Evolutionary conservation across 2,888 invertebrate species (phyloP).

Genomic region (Melipona beecheii): DNA sequence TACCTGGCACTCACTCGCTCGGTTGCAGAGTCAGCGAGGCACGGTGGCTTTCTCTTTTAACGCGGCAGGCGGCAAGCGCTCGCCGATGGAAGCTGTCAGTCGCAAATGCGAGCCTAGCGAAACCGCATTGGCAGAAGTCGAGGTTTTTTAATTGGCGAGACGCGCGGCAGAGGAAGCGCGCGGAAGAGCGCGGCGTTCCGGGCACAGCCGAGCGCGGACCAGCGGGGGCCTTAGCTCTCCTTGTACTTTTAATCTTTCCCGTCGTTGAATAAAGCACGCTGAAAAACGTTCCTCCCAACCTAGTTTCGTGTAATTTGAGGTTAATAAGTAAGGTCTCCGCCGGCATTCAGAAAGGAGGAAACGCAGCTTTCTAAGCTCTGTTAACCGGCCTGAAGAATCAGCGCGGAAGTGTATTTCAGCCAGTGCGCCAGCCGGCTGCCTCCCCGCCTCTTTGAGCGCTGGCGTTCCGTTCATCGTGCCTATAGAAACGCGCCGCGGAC

Average conservation of each 20-base stretch:
- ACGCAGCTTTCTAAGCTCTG: conserved; percentile 52
- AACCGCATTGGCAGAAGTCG: conserved; percentile 45
- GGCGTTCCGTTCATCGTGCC: conserved; percentile 1
- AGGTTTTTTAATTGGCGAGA: conserved; percentile 60
- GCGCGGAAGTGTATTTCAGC: conserved; percentile 26
- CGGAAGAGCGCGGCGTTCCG: conserved; percentile 17
- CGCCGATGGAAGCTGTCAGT: conserved; percentile 60
- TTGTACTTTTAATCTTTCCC: conserved; percentile 49
- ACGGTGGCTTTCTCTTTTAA: conserved; percentile 35
- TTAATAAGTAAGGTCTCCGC: conserved; percentile 52
- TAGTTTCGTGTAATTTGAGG: conserved; percentile 58
- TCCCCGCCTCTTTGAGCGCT: conserved; percentile 1
- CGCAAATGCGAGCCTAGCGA: conserved; percentile 39
- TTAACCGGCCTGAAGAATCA: conserved; percentile 51
- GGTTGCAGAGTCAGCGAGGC: background rate
- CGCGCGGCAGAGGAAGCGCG: conserved; percentile 49
- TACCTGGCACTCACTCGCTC: background rate
- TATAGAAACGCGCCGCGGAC: background rate
- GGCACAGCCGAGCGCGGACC: too few species aligned
- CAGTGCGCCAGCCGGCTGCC: background rate
- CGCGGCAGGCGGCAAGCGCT: conserved; percentile 63
- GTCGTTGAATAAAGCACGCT: conserved; percentile 46
- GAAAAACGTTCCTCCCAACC: conserved; percentile 44
- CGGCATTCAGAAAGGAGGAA: conserved; percentile 23
- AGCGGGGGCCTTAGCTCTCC: conserved; percentile 8